Conservation (phyloP, 2,113 vertebrate genomes). For the Entomyzon cyanotis region DNA sequence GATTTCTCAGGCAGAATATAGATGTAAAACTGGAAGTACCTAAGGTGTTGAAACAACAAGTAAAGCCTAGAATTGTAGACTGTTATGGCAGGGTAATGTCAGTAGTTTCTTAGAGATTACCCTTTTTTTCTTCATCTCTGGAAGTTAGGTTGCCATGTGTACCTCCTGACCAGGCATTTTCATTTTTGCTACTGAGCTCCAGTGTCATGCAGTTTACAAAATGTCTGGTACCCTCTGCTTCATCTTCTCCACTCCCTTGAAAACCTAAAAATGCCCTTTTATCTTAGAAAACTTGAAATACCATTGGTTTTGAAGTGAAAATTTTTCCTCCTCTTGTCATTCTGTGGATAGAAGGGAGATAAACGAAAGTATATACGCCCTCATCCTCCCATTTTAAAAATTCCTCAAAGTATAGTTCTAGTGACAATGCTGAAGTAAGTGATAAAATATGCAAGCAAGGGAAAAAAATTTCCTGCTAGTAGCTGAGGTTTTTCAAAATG, state of each 20-base stretch:
- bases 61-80: neutral
- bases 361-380: neutral
- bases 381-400: neutral
- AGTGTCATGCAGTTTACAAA: neutral
- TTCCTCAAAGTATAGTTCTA: neutral
- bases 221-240: neutral
- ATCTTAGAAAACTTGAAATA: neutral
- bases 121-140: neutral
- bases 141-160: neutral
- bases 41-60: neutral
- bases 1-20: neutral
- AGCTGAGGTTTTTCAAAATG: neutral
- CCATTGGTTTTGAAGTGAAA: neutral
- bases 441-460: neutral
- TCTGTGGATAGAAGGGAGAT: neutral
- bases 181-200: neutral
- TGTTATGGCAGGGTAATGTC: neutral
- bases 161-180: neutral
- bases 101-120: neutral
- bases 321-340: neutral
- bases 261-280: neutral
- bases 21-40: neutral
- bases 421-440: neutral
- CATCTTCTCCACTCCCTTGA: neutral
- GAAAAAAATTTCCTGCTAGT: neutral